These are phyloP conservation scores for Stenoptilia bipunctidactyla DNA, from an alignment of 2,888 invertebrate genomes.

Conservation along the genomic window DNA sequence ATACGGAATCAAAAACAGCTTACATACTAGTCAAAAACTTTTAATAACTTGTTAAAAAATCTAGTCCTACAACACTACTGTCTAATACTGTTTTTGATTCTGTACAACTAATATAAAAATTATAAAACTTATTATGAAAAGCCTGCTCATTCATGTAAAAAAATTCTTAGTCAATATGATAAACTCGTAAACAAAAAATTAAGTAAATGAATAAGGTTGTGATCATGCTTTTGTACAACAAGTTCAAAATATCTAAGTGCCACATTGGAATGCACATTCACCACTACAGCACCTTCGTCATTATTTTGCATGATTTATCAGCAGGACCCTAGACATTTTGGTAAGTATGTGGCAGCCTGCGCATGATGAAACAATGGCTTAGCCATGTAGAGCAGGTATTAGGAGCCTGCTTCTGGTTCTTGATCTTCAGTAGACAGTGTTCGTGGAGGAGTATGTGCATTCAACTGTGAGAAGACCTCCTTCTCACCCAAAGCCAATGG, in stretches of 20 bases:
- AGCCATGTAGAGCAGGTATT: slow-evolving; percentile 33
- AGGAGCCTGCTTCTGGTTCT: slow-evolving; percentile 54
- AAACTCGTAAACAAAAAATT: slow-evolving; percentile 11
- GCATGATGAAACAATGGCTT: slow-evolving; percentile 32
- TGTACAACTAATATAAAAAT: slow-evolving; percentile 4
- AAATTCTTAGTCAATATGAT: slow-evolving; percentile 8
- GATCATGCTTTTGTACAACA: too few relatives aligned
- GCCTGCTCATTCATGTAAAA: slow-evolving; percentile 6
- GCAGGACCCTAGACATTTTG: too few relatives aligned
- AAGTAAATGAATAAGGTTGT: slow-evolving; percentile 35
- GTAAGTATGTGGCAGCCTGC: slow-evolving; percentile 35
- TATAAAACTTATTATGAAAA: slow-evolving; percentile 3
- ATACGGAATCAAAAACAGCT: slow-evolving; percentile 5
- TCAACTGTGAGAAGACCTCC: slow-evolving; percentile 62
- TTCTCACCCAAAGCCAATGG: slow-evolving; percentile 60
- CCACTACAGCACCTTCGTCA: too few relatives aligned
- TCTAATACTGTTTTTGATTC: neutral
- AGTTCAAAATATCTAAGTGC: slow-evolving; percentile 8
- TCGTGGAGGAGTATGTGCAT: slow-evolving; percentile 43
- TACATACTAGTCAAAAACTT: neutral
- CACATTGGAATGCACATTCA: too few relatives aligned
- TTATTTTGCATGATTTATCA: neutral
- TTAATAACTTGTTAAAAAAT: neutral
- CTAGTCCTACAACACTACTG: neutral
- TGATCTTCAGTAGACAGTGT: slow-evolving; percentile 53